Evolutionary conservation across 2,113 vertebrate species (phyloP).

Genomic region (Lamprologus tigripictilis): DNA sequence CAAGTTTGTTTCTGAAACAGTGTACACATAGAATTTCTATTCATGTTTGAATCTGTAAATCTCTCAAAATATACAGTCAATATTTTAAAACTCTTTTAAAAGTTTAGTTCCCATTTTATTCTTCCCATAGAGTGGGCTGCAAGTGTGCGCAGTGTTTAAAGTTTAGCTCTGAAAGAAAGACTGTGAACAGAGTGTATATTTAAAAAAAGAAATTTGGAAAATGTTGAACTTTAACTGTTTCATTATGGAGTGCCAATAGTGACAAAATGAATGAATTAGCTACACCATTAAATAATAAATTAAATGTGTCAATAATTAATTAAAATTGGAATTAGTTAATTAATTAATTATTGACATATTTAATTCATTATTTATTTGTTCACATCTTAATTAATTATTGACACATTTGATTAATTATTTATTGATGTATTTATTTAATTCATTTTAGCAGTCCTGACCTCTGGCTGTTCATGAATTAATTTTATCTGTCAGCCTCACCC

Average conservation of each 20-base stretch:
- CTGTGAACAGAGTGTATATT: background rate
- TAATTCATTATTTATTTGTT: background rate
- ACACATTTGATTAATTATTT: background rate
- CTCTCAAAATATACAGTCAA: background rate
- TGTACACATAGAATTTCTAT: background rate
- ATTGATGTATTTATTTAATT: background rate
- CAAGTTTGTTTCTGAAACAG: background rate
- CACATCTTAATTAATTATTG: background rate
- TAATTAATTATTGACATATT: background rate
- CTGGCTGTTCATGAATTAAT: background rate
- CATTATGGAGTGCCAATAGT: background rate
- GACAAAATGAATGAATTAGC: background rate
- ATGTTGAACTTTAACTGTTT: background rate
- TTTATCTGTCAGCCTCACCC: background rate
- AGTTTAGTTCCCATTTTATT: background rate
- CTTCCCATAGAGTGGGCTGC: background rate
- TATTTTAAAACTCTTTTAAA: background rate
- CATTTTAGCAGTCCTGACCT: background rate
- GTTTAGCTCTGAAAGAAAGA: background rate
- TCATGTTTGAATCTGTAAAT: constrained; percentile 25
- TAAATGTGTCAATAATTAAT: background rate
- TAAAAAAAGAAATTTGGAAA: background rate
- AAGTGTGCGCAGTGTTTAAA: background rate
- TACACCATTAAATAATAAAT: background rate
- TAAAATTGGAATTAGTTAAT: background rate